Evolutionary conservation across 2,888 invertebrate species (phyloP).

Genomic region (Hirtodrosophila trivittata): DNA sequence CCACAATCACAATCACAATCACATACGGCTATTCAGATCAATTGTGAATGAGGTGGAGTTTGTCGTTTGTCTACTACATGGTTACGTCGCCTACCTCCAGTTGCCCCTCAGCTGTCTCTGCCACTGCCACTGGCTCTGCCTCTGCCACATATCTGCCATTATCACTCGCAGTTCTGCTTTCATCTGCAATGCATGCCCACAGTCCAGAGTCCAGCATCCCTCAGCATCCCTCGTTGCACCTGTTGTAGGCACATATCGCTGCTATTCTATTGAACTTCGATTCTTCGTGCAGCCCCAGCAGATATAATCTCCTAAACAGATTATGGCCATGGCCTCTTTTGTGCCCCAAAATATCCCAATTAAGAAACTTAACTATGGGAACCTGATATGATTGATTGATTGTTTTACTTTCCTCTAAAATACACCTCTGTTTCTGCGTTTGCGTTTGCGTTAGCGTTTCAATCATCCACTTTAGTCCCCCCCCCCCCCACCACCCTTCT

Average conservation of each 20-base stretch:
- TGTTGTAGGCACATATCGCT: constrained; percentile 22
- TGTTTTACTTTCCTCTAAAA: too few species aligned
- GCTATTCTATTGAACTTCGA: constrained; percentile 36
- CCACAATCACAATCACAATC: too few species aligned
- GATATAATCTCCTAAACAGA: constrained; percentile 3
- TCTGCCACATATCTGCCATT: neutral
- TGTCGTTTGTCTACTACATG: neutral
- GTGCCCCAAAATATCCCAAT: neutral
- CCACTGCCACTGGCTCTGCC: neutral
- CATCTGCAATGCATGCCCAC: neutral
- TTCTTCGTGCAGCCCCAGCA: constrained; percentile 20
- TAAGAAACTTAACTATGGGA: too few species aligned
- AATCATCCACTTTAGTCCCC: too few species aligned
- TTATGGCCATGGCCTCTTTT: constrained; percentile 7
- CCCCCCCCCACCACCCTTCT: too few species aligned
- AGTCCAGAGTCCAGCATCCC: neutral
- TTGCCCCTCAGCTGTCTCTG: too few species aligned
- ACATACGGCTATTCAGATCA: too few species aligned
- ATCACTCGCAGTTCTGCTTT: neutral
- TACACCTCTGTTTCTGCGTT: too few species aligned
- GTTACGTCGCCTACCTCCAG: neutral
- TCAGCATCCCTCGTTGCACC: constrained; percentile 21
- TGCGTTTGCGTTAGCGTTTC: too few species aligned
- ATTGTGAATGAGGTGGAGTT: neutral
- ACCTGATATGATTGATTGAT: too few species aligned